phyloP scores from a whole-genome alignment of 2,888 invertebrate genomes.

The Drosophila barbarae region DNA sequence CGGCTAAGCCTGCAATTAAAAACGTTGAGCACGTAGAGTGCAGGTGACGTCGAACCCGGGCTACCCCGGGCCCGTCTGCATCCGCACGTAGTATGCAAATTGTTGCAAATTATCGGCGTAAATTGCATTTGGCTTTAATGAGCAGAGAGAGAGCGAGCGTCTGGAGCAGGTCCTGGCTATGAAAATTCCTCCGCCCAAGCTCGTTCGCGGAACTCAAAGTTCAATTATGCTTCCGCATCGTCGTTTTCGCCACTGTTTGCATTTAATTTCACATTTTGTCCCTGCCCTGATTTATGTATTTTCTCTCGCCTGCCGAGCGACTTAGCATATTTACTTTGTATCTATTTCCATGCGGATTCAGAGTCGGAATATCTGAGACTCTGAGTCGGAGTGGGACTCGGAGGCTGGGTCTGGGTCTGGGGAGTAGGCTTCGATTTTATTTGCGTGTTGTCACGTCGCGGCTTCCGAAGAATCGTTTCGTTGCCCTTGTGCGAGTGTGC shows the following conservation, averaged over 20 bases:
- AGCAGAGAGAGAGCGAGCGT: constrained; percentile 34
- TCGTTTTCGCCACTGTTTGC: constrained; percentile 60
- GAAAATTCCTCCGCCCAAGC: not conserved
- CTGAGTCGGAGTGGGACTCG: not conserved
- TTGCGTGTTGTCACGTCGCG: constrained; percentile 43
- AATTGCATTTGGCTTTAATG: constrained; percentile 60
- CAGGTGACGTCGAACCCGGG: constrained; percentile 17
- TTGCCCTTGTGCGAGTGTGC: constrained; percentile 42
- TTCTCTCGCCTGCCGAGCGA: constrained; percentile 41
- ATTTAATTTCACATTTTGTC: constrained; percentile 66
- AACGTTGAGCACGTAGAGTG: constrained; percentile 48
- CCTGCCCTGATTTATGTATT: constrained; percentile 69
- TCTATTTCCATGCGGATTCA: constrained; percentile 50
- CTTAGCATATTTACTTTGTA: constrained; percentile 72
- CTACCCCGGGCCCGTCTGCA: constrained; percentile 21
- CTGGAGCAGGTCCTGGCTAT: constrained; percentile 11
- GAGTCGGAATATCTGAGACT: constrained; percentile 7
- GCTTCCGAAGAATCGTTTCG: constrained; percentile 26
- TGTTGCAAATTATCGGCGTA: constrained; percentile 66
- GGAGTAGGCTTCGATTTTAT: constrained; percentile 44
- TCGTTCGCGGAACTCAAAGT: constrained; percentile 33
- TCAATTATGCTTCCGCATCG: constrained; percentile 48
- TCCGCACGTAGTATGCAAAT: constrained; percentile 64
- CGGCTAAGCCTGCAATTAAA: constrained; percentile 61
- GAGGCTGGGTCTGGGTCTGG: not conserved